Conservation (phyloP, 2,797 vertebrate genomes). For the Thripadectes ignobilis region DNA sequence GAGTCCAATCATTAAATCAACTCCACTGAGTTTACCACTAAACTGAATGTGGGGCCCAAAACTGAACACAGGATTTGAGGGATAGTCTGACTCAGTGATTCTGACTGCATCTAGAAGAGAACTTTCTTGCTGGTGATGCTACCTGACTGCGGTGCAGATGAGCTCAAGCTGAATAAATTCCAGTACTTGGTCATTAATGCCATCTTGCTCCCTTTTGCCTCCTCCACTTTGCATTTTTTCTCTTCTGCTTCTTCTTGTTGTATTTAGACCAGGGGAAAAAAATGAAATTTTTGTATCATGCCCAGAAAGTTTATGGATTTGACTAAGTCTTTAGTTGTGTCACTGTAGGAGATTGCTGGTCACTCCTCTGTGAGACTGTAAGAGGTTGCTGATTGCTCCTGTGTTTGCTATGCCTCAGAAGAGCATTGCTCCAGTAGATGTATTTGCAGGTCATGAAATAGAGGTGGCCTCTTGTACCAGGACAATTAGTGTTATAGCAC, state of each 20-base stretch:
- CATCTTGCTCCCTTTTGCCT: background rate
- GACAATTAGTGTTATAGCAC: accelerated
- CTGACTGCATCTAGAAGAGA: background rate
- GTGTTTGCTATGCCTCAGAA: background rate
- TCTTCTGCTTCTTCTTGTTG: background rate
- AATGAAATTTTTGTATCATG: background rate
- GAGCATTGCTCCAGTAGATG: background rate
- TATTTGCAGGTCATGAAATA: background rate
- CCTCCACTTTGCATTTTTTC: background rate
- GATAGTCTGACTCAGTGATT: background rate
- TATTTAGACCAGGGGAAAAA: background rate
- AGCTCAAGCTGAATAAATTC: background rate
- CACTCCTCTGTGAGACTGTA: background rate
- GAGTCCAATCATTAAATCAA: background rate
- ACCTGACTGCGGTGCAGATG: background rate
- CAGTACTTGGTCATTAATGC: background rate
- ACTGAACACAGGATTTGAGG: background rate
- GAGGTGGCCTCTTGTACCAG: background rate
- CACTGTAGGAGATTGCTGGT: background rate
- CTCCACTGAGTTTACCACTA: background rate
- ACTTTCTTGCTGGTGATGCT: background rate
- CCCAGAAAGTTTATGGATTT: background rate
- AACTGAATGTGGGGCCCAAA: background rate
- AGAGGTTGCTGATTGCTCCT: background rate
- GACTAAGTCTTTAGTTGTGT: background rate